Evolutionary conservation across 2,797 vertebrate species (phyloP), one percentile per base, ranked within the genome.

Genomic region (Oryzias sinensis): DNA sequence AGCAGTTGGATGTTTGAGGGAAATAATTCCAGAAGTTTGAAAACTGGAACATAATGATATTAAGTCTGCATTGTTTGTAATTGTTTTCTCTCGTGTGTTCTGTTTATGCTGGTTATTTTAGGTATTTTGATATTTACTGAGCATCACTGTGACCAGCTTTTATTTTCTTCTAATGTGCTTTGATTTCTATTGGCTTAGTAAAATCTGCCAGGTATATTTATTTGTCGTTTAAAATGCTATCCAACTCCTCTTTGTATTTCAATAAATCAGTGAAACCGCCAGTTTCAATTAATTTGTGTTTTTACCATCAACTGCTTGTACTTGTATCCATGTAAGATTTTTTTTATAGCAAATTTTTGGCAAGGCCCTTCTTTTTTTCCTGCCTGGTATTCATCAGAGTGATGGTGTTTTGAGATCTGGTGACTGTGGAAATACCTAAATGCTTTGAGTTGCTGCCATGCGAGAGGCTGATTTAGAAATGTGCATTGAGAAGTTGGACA

Each of bases 191-290:
- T 43, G 15, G n/a, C n/a, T 43, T 43, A n/a, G 42, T 43, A 14
- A 43, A 14, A 42, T 42, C 33, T 54, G 22, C 53, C 51, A 59
- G 9, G 46, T 15, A 4, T 58, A 22, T 77, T 62, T 82, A 79
- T 83, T 85, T 74, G 77, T 73, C 74, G 42, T 76, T 63, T 47
- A 57, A 5, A 62, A 16, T 8, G 40, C 61, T 55, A 48, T n/a
- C 51, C 6, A 43, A 6, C n/a, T 65, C 17, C 40, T 50, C 14
- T 56, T 20, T 59, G 18, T 52, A 61, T 72, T 74, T 37, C 17
- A 84, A 76, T 87, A 87, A 84, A 85, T 27, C n/a, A 43, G 14
- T 68, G 14, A 17, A 44, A 44, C 16, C 43, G 3, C 16, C 2
- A 17, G 43, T n/a, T 8, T 44, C 3, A 43, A 43, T 43, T 16